phyloP scores from a whole-genome alignment of 2,888 invertebrate genomes.

The Taphrorychus bicolor region DNA sequence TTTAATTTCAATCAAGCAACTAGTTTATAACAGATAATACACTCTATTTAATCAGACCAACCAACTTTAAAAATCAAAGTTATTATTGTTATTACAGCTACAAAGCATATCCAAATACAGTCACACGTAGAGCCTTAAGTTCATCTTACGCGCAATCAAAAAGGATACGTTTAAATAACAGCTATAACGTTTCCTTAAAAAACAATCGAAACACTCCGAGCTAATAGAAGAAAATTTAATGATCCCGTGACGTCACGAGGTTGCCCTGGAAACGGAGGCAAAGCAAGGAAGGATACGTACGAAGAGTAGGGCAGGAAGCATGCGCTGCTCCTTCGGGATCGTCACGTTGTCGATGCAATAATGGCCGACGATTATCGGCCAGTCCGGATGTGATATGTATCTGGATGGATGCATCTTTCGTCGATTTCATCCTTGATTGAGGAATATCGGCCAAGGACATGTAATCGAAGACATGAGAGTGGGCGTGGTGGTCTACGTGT shows the following conservation, averaged over 20 bases:
- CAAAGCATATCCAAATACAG: too few relatives aligned
- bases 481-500: neutral
- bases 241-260: slow-evolving; percentile 23
- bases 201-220: slow-evolving; percentile 12
- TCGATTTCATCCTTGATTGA: too few relatives aligned
- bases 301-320: slow-evolving; percentile 10
- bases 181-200: slow-evolving; percentile 56
- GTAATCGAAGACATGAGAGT: neutral
- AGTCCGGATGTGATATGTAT: neutral
- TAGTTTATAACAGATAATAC: too few relatives aligned
- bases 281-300: slow-evolving; percentile 4
- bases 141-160: too few relatives aligned
- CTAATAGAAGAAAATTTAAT: slow-evolving; percentile 14
- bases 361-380: neutral
- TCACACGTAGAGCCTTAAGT: too few relatives aligned
- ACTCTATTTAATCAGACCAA: too few relatives aligned
- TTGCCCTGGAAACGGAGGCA: slow-evolving; percentile 13
- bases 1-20: too few relatives aligned
- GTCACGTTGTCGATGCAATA: neutral
- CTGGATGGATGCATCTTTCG: too few relatives aligned
- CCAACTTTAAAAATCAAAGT: too few relatives aligned
- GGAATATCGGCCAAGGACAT: neutral
- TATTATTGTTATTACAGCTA: too few relatives aligned
- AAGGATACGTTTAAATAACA: too few relatives aligned
- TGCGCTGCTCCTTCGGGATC: slow-evolving; percentile 12